These are phyloP conservation scores for Torymus tubicola DNA, from an alignment of 2,888 invertebrate genomes.

Conservation along the genomic window DNA sequence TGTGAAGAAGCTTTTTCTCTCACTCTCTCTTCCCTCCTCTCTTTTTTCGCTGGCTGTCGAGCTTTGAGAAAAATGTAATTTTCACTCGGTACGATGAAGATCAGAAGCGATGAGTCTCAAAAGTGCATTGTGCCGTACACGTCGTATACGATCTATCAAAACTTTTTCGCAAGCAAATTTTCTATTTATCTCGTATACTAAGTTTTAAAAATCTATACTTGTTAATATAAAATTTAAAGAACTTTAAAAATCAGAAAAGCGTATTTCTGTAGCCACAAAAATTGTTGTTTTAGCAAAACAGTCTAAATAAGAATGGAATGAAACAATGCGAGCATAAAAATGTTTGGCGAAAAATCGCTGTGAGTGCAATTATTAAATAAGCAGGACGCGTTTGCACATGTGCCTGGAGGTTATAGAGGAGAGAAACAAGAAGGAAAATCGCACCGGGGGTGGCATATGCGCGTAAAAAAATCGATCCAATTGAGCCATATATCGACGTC, in stretches of 20 bases:
- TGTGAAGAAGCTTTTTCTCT: too few species aligned
- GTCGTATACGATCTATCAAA: background rate
- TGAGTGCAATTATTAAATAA: too few species aligned
- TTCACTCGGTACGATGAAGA: background rate
- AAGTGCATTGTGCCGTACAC: background rate
- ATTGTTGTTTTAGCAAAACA: too few species aligned
- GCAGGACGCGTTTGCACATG: background rate
- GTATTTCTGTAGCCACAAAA: too few species aligned
- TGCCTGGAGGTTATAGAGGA: background rate
- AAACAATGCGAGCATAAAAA: too few species aligned
- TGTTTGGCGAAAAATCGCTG: too few species aligned
- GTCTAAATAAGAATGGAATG: too few species aligned
- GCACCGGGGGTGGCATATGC: background rate
- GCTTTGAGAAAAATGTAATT: slow-evolving; percentile 21
- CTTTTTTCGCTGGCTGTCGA: background rate
- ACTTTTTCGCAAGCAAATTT: background rate
- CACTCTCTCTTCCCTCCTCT: too few species aligned
- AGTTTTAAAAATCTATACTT: too few species aligned
- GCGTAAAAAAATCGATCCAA: slow-evolving; percentile 38
- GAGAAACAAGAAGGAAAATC: slow-evolving; percentile 18
- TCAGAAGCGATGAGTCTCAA: background rate
- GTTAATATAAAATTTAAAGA: background rate
- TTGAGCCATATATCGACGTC: slow-evolving; percentile 16
- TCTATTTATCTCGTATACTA: background rate
- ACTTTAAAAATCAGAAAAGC: background rate